These are phyloP conservation scores for Harmothoe impar DNA, from an alignment of 2,888 invertebrate species.

Conservation along the genomic window DNA sequence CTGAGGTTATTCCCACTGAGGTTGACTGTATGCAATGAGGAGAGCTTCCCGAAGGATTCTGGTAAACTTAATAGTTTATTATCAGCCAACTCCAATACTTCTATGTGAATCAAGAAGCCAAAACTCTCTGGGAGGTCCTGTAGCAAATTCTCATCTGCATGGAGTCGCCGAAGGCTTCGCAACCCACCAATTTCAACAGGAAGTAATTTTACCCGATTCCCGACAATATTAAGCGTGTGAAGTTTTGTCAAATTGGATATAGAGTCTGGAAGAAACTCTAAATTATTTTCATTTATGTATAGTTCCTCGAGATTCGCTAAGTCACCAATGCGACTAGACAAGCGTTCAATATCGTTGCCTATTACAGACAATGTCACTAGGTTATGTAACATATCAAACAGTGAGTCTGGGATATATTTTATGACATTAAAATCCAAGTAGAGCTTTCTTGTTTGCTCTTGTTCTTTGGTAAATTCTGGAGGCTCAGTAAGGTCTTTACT, in stretches of 20 bases:
- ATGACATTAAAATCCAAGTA: constrained; percentile 64
- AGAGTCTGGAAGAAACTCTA: constrained; percentile 72
- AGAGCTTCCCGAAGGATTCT: background rate
- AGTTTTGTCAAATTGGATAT: constrained; percentile 70
- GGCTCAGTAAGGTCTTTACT: background rate
- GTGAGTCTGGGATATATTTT: background rate
- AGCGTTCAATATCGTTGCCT: constrained; percentile 74
- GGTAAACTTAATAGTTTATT: constrained; percentile 24
- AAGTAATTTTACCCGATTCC: constrained; percentile 78
- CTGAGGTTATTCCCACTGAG: constrained; percentile 54
- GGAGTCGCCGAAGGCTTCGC: background rate
- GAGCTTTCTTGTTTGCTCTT: background rate
- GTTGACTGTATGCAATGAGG: constrained; percentile 44
- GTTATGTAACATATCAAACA: constrained; percentile 65
- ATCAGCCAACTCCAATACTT: constrained; percentile 9
- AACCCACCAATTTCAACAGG: constrained; percentile 21
- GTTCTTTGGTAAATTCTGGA: background rate
- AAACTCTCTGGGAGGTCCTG: constrained; percentile 20
- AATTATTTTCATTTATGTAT: constrained; percentile 75
- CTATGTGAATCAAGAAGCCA: background rate
- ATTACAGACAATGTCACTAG: constrained; percentile 74
- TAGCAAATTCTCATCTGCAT: constrained; percentile 54
- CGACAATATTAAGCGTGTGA: constrained; percentile 46
- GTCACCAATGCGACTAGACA: constrained; percentile 73
- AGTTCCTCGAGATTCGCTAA: constrained; percentile 72